These are phyloP conservation scores for Desoria tigrina DNA, from an alignment of 2,888 invertebrate genomes.

Conservation along the genomic window DNA sequence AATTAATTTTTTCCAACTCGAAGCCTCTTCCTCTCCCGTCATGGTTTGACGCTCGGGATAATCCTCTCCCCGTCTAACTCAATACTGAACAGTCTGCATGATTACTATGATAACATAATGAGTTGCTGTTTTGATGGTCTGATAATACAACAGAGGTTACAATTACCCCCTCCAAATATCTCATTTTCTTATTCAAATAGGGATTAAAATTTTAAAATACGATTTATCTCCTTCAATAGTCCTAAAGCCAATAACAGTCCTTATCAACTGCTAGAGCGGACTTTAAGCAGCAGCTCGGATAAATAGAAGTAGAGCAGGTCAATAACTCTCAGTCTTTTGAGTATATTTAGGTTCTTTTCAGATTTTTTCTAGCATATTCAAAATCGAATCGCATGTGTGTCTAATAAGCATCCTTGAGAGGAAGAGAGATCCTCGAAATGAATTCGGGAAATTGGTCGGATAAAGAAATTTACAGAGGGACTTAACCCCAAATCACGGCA, in stretches of 20 bases:
- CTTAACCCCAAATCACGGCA: no score
- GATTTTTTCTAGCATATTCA: no score
- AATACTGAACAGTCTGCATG: constrained; percentile 8
- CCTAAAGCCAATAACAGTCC: no score
- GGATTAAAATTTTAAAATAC: constrained; percentile 9
- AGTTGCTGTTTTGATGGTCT: constrained; percentile 13
- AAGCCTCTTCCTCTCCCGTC: constrained; percentile 19
- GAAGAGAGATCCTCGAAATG: no score
- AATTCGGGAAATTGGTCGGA: no score
- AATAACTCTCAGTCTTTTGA: not conserved
- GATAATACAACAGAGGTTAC: constrained; percentile 17
- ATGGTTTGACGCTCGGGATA: constrained; percentile 29
- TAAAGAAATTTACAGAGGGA: no score
- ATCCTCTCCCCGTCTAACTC: constrained; percentile 9
- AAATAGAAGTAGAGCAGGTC: not conserved
- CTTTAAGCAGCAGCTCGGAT: no score
- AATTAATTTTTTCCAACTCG: constrained; percentile 25
- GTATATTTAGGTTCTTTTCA: no score
- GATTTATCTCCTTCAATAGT: no score
- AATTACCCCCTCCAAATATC: constrained; percentile 4
- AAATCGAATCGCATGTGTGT: no score
- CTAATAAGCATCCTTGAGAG: no score
- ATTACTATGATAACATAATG: constrained; percentile 27
- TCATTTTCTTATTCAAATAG: constrained; percentile 14
- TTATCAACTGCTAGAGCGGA: no score